Percentiles rank a stretch among this genome's conserved stretches.
Conservation (phyloP, 2,113 vertebrate genomes). For the Mobula birostris region DNA sequence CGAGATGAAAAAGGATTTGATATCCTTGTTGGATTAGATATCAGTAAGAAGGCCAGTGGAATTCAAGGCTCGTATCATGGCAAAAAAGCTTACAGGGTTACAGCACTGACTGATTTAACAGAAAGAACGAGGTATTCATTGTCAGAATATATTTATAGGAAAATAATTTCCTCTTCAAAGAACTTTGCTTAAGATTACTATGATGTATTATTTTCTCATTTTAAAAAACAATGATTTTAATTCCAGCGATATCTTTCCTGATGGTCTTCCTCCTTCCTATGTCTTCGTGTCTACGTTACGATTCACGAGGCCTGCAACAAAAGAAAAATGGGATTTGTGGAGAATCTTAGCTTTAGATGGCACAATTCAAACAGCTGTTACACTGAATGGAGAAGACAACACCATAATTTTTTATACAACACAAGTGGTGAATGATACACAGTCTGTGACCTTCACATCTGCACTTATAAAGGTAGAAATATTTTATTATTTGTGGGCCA, state of each 20-base stretch:
- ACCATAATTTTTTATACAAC: constrained; percentile 81
- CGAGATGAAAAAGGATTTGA: constrained; percentile 95
- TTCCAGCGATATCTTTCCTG: constrained; percentile 81
- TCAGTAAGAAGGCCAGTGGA: constrained; percentile 84
- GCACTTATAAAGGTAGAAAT: constrained; percentile 67
- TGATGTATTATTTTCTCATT: neutral
- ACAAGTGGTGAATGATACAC: constrained; percentile 68
- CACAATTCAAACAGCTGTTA: constrained; percentile 83
- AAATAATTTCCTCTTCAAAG: neutral
- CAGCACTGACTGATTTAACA: constrained; percentile 73
- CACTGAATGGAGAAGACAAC: constrained; percentile 72
- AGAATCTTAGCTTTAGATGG: constrained; percentile 77
- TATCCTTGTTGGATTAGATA: constrained; percentile 78
- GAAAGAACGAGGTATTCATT: constrained; percentile 74
- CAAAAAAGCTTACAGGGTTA: constrained; percentile 83
- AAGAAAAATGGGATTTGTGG: constrained; percentile 92
- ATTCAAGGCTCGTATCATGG: constrained; percentile 70
- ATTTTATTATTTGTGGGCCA: neutral
- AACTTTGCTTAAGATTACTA: neutral
- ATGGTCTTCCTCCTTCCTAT: constrained; percentile 91
- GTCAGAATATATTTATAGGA: neutral
- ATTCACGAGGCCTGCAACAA: constrained; percentile 72
- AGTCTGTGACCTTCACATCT: constrained; percentile 69
- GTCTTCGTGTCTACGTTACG: constrained; percentile 90
- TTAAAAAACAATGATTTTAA: constrained; percentile 35